Evolutionary conservation across 2,888 invertebrate genomes (phyloP), one percentile per base, ranked within the genome.

Genomic region (Coenonympha glycerion): DNA sequence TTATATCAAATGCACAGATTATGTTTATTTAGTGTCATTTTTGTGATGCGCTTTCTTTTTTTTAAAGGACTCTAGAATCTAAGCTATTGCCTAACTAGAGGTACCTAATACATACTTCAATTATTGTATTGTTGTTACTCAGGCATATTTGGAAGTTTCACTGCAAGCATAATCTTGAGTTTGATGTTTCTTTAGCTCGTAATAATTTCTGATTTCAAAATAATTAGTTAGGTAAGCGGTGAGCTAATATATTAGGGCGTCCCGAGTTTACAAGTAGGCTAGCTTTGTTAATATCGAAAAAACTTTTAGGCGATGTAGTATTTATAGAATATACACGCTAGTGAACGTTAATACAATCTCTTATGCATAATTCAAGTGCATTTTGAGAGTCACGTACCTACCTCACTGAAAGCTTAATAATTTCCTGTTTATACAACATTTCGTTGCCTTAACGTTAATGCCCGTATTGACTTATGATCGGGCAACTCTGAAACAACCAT

Each of bases 401-500:
- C 22, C 24, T 34, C 22, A 44, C 44, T 22, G 34, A 34, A 34
- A 34, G 33, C 33, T 30, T 42, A 42, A 39, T 49, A 49, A 44
- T 39, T 57, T 60, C 56, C 55, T 57, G 59, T 53, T 59, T 53
- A 52, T 47, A 47, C 42, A 34, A 50, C 37, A 47, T 51, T 41
- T 53, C 39, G 48, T 51, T 48, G 55, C 56, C 55, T 53, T 53
- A 68, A 66, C 65, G 63, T 60, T 1, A n/a, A n/a, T 28, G 16
- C 15, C 60, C 58, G 56, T 59, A 62, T 85, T 85, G 85, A 85
- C 84, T 84, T 83, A 80, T 79, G 84, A 87, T 87, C 85, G 79
- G 74, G 76, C 82, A 80, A 79, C 81, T 79, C 80, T 83, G 81
- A 79, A 83, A 79, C 82, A 78, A 80, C 74, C 77, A 82, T 83